Evolutionary conservation across 2,888 invertebrate species (phyloP).

Genomic region (Phania funesta): DNA sequence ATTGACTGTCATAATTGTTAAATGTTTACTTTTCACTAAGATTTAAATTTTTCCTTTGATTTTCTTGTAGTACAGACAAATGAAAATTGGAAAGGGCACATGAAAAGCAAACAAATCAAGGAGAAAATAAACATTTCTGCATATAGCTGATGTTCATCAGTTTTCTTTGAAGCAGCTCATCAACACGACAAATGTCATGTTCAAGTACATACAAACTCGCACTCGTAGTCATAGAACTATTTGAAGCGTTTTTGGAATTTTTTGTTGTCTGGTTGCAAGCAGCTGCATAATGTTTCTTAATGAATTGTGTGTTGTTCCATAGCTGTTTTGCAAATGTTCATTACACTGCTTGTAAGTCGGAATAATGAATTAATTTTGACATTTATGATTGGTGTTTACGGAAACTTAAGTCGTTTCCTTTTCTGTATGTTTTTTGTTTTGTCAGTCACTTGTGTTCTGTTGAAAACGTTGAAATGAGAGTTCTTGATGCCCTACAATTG

Average conservation of each 20-base stretch:
- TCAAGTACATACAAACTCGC: conserved; percentile 53
- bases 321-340: conserved; percentile 2
- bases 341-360: conserved; percentile 30
- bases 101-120: background rate
- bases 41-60: conserved; percentile 39
- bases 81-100: background rate
- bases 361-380: conserved; percentile 68
- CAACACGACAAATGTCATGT: conserved; percentile 65
- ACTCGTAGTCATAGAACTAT: background rate
- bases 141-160: conserved; percentile 30
- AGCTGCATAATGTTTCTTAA: conserved; percentile 60
- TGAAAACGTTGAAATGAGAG: conserved; percentile 23
- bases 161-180: conserved; percentile 38
- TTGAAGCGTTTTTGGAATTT: background rate
- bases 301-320: conserved; percentile 37
- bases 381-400: conserved; percentile 65
- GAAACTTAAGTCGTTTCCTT: conserved; percentile 29
- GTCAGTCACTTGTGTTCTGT: background rate
- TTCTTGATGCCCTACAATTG: conserved; percentile 39
- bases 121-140: conserved; percentile 39
- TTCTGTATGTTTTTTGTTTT: background rate
- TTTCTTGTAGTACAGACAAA: conserved; percentile 12
- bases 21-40: conserved; percentile 22
- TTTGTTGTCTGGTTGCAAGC: conserved; percentile 3
- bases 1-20: background rate